phyloP scores from a whole-genome alignment of 2,888 invertebrate species.

The Cheilosia grossa region DNA sequence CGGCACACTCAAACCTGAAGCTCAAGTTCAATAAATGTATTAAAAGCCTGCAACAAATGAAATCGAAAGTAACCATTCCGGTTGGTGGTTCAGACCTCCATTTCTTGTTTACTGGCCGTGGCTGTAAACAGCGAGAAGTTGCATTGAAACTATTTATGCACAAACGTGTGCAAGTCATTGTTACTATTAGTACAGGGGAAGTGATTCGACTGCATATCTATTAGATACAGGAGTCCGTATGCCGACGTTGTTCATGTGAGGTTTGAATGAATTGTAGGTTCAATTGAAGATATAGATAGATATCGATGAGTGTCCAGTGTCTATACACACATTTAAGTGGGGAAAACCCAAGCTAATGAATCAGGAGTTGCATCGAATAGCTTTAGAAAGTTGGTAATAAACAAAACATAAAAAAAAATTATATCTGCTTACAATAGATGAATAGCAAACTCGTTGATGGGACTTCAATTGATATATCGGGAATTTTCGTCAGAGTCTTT shows the following conservation, averaged over 20 bases:
- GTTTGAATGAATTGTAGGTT: neutral
- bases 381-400: slow-evolving; percentile 27
- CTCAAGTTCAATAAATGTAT: slow-evolving; percentile 54
- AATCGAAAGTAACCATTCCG: slow-evolving; percentile 57
- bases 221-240: neutral
- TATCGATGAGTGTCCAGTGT: neutral
- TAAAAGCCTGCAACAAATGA: slow-evolving; percentile 50
- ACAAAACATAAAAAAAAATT: neutral
- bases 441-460: neutral
- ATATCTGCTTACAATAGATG: neutral
- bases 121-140: slow-evolving; percentile 31
- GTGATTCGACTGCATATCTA: neutral
- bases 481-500: no score
- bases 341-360: neutral
- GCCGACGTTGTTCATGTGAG: neutral
- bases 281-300: neutral
- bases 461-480: neutral
- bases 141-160: slow-evolving; percentile 9
- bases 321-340: neutral
- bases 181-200: slow-evolving; percentile 16
- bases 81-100: slow-evolving; percentile 4
- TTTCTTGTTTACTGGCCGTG: slow-evolving; percentile 22
- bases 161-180: slow-evolving; percentile 15
- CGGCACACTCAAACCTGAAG: slow-evolving; percentile 29
- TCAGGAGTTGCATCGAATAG: neutral